phyloP scores from a whole-genome alignment of 2,888 invertebrate genomes.

The Prenolepis imparis region DNA sequence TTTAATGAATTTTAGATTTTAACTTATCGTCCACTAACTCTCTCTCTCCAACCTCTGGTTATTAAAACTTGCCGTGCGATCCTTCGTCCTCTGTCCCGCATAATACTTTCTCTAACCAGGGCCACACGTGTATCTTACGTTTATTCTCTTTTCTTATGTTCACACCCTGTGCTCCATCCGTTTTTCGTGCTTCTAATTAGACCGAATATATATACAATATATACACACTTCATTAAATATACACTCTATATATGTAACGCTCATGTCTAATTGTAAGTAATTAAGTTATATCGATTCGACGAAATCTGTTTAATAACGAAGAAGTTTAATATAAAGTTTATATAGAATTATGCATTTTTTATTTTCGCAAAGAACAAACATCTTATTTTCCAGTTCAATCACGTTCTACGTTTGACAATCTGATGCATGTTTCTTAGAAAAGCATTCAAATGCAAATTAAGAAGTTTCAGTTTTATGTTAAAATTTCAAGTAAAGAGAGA shows the following conservation, averaged over 20 bases:
- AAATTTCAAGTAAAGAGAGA: conserved; percentile 13
- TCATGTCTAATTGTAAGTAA: neutral
- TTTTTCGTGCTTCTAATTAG: conserved; percentile 44
- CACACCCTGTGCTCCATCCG: conserved; percentile 1
- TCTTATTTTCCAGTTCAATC: neutral
- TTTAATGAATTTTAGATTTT: conserved; percentile 84
- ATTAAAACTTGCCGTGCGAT: conserved; percentile 77
- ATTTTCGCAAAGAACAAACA: neutral
- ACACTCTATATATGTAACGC: neutral
- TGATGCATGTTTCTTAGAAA: neutral
- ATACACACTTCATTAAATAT: neutral
- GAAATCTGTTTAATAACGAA: neutral
- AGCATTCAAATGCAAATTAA: conserved; percentile 13
- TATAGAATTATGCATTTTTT: neutral
- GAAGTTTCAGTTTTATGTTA: neutral
- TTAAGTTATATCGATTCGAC: neutral
- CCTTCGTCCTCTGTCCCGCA: conserved; percentile 61
- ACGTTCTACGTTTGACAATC: neutral
- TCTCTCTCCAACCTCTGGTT: conserved; percentile 74
- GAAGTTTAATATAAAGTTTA: conserved; percentile 10
- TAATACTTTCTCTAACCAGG: conserved; percentile 59
- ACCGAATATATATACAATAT: neutral
- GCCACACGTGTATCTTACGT: conserved; percentile 40
- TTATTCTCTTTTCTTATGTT: conserved; percentile 30
- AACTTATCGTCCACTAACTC: conserved; percentile 80